These are phyloP conservation scores for Solen grandis DNA, from an alignment of 1,140 invertebrate genomes.

Conservation along the genomic window DNA sequence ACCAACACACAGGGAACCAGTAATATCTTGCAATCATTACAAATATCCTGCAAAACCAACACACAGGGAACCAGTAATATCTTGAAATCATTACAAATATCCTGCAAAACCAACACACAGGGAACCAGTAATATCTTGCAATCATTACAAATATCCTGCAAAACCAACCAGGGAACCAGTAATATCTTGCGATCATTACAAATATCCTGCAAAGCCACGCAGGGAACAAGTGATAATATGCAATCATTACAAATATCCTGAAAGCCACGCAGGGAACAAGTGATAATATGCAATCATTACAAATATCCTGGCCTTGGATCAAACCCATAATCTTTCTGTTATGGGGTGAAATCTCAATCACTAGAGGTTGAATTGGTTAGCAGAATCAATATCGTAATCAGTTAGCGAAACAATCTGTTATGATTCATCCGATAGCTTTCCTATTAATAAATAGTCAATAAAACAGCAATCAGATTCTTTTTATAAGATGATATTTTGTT, in stretches of 20 bases:
- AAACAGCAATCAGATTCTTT: too few species aligned
- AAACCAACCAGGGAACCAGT: neutral
- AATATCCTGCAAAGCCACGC: neutral
- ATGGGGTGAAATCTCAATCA: too few species aligned
- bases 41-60: neutral
- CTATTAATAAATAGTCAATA: too few species aligned
- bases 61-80: neutral
- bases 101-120: neutral
- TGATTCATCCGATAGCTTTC: too few species aligned
- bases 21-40: neutral
- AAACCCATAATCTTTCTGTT: too few species aligned
- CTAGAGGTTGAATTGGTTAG: too few species aligned
- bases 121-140: neutral
- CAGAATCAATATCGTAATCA: too few species aligned
- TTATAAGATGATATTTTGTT: too few species aligned
- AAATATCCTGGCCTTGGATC: too few species aligned
- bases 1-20: slow-evolving; percentile 19
- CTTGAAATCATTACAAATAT: neutral
- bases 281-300: neutral
- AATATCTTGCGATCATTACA: neutral
- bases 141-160: slow-evolving; percentile 2
- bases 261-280: neutral
- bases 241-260: neutral
- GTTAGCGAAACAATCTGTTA: too few species aligned
- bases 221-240: neutral